Conservation (phyloP, 2,797 vertebrate genomes). For the Sternotherus odoratus region DNA sequence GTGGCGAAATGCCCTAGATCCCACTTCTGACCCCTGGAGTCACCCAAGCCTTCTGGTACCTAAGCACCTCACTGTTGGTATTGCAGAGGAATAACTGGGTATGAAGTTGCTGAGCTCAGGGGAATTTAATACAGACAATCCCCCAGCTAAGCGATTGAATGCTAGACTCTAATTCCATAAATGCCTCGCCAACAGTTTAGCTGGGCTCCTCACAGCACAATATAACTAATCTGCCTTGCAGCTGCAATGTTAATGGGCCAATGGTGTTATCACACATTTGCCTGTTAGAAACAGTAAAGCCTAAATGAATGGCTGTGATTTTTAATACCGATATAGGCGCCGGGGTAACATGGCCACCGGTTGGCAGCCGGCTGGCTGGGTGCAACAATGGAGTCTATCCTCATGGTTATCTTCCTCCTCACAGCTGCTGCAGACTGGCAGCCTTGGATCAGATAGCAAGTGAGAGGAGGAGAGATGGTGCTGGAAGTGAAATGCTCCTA, state of each 20-base stretch:
- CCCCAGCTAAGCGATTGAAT: slow-evolving; percentile 39
- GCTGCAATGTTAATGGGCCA: slow-evolving; percentile 51
- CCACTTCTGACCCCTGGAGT: background rate
- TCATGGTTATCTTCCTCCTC: background rate
- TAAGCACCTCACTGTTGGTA: background rate
- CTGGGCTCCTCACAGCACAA: background rate
- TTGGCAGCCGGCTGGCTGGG: background rate
- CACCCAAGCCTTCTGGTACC: background rate
- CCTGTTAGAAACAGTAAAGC: slow-evolving; percentile 5
- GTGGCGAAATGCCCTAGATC: background rate
- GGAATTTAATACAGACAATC: slow-evolving; percentile 47
- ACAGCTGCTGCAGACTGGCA: background rate
- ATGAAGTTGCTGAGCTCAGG: slow-evolving; percentile 45
- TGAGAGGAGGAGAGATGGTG: background rate
- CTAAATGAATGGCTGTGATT: background rate
- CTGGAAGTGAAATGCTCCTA: background rate
- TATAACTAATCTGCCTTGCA: slow-evolving; percentile 46
- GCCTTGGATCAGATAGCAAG: background rate
- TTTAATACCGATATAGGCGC: background rate
- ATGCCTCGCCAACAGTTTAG: slow-evolving; percentile 21
- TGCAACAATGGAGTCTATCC: background rate
- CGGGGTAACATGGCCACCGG: background rate
- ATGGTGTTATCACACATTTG: background rate
- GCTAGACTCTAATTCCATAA: slow-evolving; percentile 56
- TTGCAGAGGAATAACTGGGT: background rate